Base-by-base conservation (phyloP, 2,113 vertebrate species). In the Upupa epops region DNA sequence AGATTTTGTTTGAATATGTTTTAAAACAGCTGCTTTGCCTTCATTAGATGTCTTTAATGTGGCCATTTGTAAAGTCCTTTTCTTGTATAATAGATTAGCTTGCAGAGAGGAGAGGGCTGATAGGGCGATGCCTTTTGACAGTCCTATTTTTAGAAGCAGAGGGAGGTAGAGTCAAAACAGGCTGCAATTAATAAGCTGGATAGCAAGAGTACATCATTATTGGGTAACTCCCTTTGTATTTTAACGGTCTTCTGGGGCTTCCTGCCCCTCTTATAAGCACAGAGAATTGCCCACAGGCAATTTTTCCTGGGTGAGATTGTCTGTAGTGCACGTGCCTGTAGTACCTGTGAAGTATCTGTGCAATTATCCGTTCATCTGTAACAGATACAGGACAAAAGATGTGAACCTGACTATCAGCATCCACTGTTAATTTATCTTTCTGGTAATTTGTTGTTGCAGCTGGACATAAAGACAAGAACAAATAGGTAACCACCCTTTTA, bases 21-120 rank as follows among this genome's bases (percentile, higher is more conserved):
- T 97, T 95, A 86, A 78, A 92, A 93, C 69, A 89, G 63, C 68
- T 97, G 75, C 71, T 96, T 93, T 96, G 83, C 90, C 81, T 89
- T 95, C 73, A 95, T 96, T 96, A 93, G 82, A 77, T 91, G 90
- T 91, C 83, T 96, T 93, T 93, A 95, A 94, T 92, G 73, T 95
- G 93, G 79, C 84, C 63, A 94, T 95, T 96, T 93, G 71, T 92
- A 83, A 92, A 86, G 71, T 80, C 88, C 59, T 86, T 94, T 95
- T 94, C 87, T 94, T 92, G 72, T 84, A 82, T 94, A 94, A 88
- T 86, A 86, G 74, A 59, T 88, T 94, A 96, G 90, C 83, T 94
- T 87, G 52, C 77, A 83, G 46, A 95, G 83, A 81, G 82, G 60
- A 94, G 60, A 74, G 0, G 1, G 65, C 56, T 95, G 75, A 84